phyloP scores from a whole-genome alignment of 2,113 vertebrate species.

The Melospiza georgiana region DNA sequence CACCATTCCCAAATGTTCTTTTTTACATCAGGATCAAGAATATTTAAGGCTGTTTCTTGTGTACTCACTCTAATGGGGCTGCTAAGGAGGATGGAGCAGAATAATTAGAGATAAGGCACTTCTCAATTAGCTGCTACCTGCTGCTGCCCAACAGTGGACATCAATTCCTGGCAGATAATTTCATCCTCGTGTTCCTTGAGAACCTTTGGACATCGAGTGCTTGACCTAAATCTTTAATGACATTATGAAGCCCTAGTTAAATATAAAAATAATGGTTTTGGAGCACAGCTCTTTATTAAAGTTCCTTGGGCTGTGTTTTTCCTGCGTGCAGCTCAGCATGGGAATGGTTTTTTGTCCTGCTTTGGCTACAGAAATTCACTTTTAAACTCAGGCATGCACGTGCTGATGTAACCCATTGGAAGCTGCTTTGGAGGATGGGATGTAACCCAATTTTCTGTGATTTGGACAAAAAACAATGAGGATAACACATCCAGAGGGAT shows the following conservation, averaged over 20 bases:
- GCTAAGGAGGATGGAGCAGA: slow-evolving; percentile 46
- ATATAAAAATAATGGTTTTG: slow-evolving; percentile 30
- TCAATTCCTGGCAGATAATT: slow-evolving; percentile 53
- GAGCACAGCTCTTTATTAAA: neutral
- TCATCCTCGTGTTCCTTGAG: slow-evolving; percentile 6
- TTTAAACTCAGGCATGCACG: neutral
- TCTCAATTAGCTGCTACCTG: slow-evolving; percentile 66
- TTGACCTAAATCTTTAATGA: slow-evolving; percentile 62
- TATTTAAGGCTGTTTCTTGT: slow-evolving; percentile 7
- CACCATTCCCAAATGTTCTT: neutral
- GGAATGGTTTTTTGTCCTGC: neutral
- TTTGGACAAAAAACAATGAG: neutral
- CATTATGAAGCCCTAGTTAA: slow-evolving; percentile 15
- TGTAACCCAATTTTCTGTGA: neutral
- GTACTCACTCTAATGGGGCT: slow-evolving; percentile 21
- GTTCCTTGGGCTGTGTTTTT: slow-evolving; percentile 15
- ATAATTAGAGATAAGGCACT: slow-evolving; percentile 65
- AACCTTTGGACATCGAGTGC: slow-evolving; percentile 21
- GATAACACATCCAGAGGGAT: neutral
- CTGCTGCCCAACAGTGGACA: slow-evolving; percentile 36
- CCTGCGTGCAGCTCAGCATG: neutral
- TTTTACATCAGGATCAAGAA: neutral
- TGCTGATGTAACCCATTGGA: neutral
- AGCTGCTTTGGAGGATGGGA: neutral
- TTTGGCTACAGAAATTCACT: neutral